Percentiles rank a stretch among this genome's conserved stretches.
These are phyloP conservation scores for Drosophila leonis DNA, from an alignment of 2,888 invertebrate species.

Conservation along the genomic window DNA sequence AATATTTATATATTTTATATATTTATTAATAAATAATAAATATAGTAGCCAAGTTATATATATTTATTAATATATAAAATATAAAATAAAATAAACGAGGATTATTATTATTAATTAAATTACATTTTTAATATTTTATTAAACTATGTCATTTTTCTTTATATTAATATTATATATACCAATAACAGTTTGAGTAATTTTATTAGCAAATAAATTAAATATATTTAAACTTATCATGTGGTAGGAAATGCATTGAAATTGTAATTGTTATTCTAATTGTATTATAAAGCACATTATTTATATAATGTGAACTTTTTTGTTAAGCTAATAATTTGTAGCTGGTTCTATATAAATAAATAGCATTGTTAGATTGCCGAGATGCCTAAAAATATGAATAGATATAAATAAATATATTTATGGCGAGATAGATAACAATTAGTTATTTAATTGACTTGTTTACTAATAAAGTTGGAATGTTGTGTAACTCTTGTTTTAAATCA, in stretches of 20 bases:
- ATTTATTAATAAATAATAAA: too few relatives aligned
- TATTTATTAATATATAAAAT: too few relatives aligned
- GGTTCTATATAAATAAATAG: not conserved
- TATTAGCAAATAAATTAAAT: not conserved
- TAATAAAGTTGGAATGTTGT: not conserved
- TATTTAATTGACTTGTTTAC: conserved; percentile 1
- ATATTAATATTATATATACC: too few relatives aligned
- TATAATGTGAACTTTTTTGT: not conserved
- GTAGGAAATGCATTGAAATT: not conserved
- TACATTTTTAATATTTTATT: not conserved
- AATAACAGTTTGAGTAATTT: not conserved
- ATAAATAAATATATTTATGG: not conserved
- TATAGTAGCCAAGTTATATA: too few relatives aligned
- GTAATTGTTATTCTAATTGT: not conserved
- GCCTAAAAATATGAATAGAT: not conserved
- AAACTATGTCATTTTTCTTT: too few relatives aligned
- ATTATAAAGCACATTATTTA: not conserved
- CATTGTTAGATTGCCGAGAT: not conserved
- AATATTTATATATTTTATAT: too few relatives aligned
- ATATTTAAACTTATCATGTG: not conserved
- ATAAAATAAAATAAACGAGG: too few relatives aligned
- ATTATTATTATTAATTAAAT: not conserved
- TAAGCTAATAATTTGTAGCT: not conserved
- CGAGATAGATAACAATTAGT: not conserved
- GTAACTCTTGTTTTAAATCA: not conserved